Evolutionary conservation across 2,888 invertebrate species (phyloP).

Genomic region (Ernsta delagoae): DNA sequence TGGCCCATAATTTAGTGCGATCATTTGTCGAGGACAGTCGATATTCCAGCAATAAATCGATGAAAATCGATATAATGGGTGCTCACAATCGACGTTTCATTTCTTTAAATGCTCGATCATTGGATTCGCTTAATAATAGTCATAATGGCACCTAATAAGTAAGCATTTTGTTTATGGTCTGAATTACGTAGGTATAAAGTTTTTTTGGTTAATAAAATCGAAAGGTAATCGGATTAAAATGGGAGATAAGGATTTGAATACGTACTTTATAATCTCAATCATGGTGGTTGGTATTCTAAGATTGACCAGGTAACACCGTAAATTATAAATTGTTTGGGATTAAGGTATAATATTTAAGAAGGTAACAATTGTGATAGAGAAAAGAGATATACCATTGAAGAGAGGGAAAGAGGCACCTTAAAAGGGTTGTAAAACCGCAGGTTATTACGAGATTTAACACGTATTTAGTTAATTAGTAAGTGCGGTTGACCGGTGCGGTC

Average conservation of each 20-base stretch:
- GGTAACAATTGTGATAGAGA: constrained; percentile 47
- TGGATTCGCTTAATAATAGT: constrained; percentile 81
- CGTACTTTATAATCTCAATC: too few relatives aligned
- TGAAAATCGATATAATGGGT: constrained; percentile 81
- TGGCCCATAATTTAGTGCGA: constrained; percentile 80
- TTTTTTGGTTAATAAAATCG: neutral
- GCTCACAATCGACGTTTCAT: constrained; percentile 80
- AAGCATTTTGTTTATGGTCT: constrained; percentile 60
- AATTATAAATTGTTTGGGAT: neutral
- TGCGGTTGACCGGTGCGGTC: constrained; percentile 78
- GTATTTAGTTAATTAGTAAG: constrained; percentile 82
- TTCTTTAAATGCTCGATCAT: constrained; percentile 84
- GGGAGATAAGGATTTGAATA: neutral
- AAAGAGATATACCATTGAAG: constrained; percentile 41
- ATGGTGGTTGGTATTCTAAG: neutral
- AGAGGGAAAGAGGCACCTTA: constrained; percentile 61
- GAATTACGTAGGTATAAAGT: constrained; percentile 10
- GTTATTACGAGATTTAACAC: constrained; percentile 82
- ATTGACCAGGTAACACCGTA: neutral
- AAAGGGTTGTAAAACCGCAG: constrained; percentile 74
- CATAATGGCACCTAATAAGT: constrained; percentile 72
- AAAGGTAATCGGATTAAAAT: neutral
- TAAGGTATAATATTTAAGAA: constrained; percentile 6
- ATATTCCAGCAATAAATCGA: constrained; percentile 84
- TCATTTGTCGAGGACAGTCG: constrained; percentile 83